These are phyloP conservation scores for Ctena decussata DNA, from an alignment of 2,888 invertebrate genomes.

Conservation along the genomic window DNA sequence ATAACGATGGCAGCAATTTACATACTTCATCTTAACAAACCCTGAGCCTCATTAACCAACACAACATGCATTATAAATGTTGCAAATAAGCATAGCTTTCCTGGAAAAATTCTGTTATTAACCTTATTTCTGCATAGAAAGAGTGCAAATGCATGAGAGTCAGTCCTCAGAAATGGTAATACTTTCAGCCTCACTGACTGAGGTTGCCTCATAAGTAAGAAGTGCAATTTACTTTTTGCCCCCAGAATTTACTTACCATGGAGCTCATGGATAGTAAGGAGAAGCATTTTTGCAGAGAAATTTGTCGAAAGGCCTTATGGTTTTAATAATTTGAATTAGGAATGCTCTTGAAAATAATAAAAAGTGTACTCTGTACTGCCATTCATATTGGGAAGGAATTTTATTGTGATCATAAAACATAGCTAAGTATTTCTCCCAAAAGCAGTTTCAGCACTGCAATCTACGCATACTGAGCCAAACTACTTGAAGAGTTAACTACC, in stretches of 20 bases:
- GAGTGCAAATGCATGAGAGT: no score
- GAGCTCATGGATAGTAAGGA: not conserved
- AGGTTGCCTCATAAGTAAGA: no score
- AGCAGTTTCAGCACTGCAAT: not conserved
- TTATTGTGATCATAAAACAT: constrained; percentile 67
- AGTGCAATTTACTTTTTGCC: not conserved
- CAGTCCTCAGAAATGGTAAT: no score
- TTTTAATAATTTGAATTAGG: constrained; percentile 65
- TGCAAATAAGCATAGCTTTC: no score
- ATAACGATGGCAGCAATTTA: no score
- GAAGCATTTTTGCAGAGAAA: not conserved
- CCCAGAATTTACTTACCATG: not conserved
- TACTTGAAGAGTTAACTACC: not conserved
- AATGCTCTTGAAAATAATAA: constrained; percentile 56
- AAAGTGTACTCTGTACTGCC: constrained; percentile 64
- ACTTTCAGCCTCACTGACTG: no score
- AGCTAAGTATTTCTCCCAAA: constrained; percentile 35
- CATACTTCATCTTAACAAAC: not conserved
- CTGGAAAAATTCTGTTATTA: no score
- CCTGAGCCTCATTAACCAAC: not conserved
- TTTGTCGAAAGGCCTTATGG: constrained; percentile 48
- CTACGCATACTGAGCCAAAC: not conserved
- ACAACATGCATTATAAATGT: not conserved
- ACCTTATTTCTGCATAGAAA: no score
- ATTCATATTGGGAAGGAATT: constrained; percentile 49